phyloP scores from a whole-genome alignment of 2,113 vertebrate species.

The Odontophorus gujanensis region DNA sequence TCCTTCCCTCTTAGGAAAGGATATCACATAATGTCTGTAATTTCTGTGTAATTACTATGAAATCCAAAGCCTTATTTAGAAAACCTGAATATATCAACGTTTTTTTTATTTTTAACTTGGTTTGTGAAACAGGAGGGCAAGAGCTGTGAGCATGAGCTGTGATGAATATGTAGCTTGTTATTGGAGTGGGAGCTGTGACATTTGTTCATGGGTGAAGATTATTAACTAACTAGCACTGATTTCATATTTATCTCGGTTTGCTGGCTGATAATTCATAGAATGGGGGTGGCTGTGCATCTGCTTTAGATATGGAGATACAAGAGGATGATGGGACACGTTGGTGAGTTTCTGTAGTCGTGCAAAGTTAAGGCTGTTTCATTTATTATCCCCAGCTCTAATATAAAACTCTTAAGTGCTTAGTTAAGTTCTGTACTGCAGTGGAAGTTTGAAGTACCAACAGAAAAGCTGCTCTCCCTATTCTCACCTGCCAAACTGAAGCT shows the following conservation, averaged over 20 bases:
- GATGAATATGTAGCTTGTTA: neutral
- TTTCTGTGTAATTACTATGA: neutral
- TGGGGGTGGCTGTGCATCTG: neutral
- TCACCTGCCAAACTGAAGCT: neutral
- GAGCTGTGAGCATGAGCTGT: neutral
- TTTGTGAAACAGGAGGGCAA: neutral
- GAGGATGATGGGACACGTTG: neutral
- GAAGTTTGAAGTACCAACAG: neutral
- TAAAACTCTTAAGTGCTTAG: neutral
- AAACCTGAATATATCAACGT: neutral
- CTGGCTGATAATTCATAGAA: neutral
- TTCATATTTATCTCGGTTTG: neutral
- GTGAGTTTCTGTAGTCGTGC: neutral
- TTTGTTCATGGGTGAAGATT: neutral
- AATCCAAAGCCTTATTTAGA: neutral
- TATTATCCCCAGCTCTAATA: neutral
- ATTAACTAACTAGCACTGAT: neutral
- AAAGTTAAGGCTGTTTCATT: neutral
- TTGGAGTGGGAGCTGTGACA: too few relatives aligned
- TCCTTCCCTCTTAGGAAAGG: neutral
- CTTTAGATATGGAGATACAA: rapidly evolving
- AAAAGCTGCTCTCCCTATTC: neutral
- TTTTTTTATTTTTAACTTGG: neutral
- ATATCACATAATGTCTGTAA: neutral
- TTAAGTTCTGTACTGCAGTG: neutral